A percentile compares a stretch with the other conserved stretches of the same genome.
Evolutionary conservation across 2,797 vertebrate species (phyloP).

Genomic region (Helarctos malayanus): DNA sequence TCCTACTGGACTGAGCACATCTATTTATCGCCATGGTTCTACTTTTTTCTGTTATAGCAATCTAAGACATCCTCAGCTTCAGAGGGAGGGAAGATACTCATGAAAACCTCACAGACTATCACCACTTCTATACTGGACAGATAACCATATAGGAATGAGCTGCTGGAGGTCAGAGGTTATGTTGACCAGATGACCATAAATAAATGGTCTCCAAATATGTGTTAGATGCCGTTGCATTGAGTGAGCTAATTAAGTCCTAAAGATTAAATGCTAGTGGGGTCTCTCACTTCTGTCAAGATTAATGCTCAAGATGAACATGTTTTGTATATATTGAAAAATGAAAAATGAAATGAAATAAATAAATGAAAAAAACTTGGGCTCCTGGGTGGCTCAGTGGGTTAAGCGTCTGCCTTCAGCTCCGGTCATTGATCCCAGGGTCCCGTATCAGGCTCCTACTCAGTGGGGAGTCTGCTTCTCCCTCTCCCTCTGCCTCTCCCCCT

Average conservation of each 20-base stretch:
- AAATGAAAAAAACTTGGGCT: neutral
- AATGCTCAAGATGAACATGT: constrained; percentile 17
- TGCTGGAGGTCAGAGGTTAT: neutral
- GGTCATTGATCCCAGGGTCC: neutral
- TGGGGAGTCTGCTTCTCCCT: neutral
- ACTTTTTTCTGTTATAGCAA: neutral
- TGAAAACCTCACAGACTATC: constrained; percentile 2
- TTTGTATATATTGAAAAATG: neutral
- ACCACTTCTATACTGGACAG: neutral
- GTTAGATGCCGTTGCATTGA: neutral
- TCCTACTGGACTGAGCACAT: neutral
- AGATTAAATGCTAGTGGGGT: constrained; percentile 39
- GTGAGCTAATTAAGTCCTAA: constrained; percentile 14
- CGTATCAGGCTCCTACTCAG: neutral
- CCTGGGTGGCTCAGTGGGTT: neutral
- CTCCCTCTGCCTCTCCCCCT: neutral
- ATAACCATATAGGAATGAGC: neutral
- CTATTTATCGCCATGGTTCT: neutral
- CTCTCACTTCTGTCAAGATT: constrained; percentile 49
- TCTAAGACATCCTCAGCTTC: constrained; percentile 23
- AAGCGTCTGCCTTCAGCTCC: neutral
- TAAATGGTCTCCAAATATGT: constrained; percentile 47
- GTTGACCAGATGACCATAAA: constrained; percentile 37
- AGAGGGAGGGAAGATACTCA: constrained; percentile 28
- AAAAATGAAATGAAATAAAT: too few species aligned